These are phyloP conservation scores for Corythaixoides concolor DNA, from an alignment of 2,113 vertebrate genomes.

Conservation along the genomic window DNA sequence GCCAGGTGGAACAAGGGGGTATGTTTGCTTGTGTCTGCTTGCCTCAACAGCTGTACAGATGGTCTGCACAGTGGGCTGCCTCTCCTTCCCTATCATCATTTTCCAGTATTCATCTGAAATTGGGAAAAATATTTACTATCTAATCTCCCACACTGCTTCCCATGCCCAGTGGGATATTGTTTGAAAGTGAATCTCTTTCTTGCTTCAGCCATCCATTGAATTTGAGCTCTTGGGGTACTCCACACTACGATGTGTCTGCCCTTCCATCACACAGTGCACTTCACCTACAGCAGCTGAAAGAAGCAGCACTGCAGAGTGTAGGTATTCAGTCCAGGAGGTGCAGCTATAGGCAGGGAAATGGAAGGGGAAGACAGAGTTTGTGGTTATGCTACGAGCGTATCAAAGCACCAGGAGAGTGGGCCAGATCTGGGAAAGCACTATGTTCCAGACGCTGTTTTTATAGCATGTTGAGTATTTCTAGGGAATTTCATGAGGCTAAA, in stretches of 20 bases:
- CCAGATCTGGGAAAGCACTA: not conserved
- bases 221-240: not conserved
- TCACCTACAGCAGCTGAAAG: not conserved
- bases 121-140: not conserved
- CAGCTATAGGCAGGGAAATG: not conserved
- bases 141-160: not conserved
- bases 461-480: constrained; percentile 5
- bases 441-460: constrained; percentile 6
- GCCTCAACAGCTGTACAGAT: not conserved
- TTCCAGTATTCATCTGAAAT: not conserved
- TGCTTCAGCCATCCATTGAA: not conserved
- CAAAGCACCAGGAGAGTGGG: not conserved
- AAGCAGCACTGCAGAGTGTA: not conserved
- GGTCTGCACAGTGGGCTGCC: not conserved
- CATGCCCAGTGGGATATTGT: not conserved
- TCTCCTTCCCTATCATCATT: not conserved
- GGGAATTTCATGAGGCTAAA: constrained; percentile 16
- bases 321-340: not conserved
- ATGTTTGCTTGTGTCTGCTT: not conserved
- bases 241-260: not conserved
- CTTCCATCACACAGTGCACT: not conserved
- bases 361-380: not conserved
- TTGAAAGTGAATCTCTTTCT: not conserved
- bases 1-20: not conserved
- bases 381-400: not conserved